Conservation (phyloP, 2,113 vertebrate species). For the Urocitellus parryii region DNA sequence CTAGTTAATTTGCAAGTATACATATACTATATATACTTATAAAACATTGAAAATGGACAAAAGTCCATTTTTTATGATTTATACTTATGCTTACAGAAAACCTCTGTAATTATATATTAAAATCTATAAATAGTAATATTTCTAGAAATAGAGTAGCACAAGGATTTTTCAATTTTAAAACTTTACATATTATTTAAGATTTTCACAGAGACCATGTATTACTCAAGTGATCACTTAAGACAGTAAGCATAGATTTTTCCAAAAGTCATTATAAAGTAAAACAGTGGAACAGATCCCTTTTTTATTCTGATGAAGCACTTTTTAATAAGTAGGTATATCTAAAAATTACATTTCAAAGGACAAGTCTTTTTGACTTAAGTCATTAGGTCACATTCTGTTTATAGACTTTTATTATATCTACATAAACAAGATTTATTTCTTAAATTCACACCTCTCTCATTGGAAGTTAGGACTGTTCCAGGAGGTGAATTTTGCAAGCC, state of each 20-base stretch:
- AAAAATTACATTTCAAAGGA: constrained; percentile 26
- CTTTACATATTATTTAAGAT: neutral
- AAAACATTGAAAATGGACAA: neutral
- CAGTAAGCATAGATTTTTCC: neutral
- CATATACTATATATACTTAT: neutral
- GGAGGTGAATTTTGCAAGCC: constrained; percentile 52
- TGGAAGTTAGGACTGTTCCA: constrained; percentile 9
- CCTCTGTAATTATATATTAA: neutral
- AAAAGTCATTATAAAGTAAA: constrained; percentile 46
- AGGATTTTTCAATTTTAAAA: constrained; percentile 18
- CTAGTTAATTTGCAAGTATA: constrained; percentile 21
- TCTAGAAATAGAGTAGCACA: neutral
- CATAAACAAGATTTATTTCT: constrained; percentile 60
- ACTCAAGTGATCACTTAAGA: constrained; percentile 13
- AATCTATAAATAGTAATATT: constrained; percentile 4
- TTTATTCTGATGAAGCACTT: neutral
- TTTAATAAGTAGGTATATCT: neutral
- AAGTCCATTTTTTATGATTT: neutral
- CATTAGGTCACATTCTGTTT: constrained; percentile 39
- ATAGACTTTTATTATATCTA: constrained; percentile 28
- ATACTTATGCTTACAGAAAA: neutral
- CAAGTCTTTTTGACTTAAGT: neutral
- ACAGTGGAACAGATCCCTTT: neutral
- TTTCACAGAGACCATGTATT: constrained; percentile 7
- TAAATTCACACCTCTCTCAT: constrained; percentile 38